Base-by-base conservation (phyloP, 2,113 vertebrate genomes). In the Panthera uncia region DNA sequence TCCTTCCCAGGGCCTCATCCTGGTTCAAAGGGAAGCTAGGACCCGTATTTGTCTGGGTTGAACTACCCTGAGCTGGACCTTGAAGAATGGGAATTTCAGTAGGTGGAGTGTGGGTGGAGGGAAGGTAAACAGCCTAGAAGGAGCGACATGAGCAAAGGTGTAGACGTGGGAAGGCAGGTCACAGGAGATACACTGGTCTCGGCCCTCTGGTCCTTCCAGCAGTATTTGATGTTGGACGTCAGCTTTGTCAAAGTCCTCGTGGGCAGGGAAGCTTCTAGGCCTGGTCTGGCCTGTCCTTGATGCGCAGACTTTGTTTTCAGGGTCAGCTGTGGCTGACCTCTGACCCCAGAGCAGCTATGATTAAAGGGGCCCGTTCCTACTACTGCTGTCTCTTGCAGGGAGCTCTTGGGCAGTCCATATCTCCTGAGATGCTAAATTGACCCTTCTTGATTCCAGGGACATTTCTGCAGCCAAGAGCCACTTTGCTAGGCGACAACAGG, bases 381-480 rank as follows among this genome's bases (percentile, higher is more conserved):
- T 4, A 8, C 33, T 4, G 8, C 66, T 50, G 29, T 25, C 65
- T 80, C 4, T 76, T 31, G 4, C 1, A 4, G 86, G 80, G 23
- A 85, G n/a, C 41, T 63, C 69, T 4, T 25, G 19, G 15, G 25
- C 0, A 15, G 11, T 52, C 5, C 33, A 0, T 55, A 7, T 76
- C 57, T 92, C 68, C 92, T 21, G 18, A 65, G 65, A 88, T 91
- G 57, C 81, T 97, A n/a, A 97, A 13, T 1, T 33, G 76, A 69
- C 63, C 71, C 55, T 78, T 95, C 85, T 94, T 2, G 0, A 55
- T 95, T 97, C 52, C 95, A 98, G 98, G 85, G 66, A 86, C 33
- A 91, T 97, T 88, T 97, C 93, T 92, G 82, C 91, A 7, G 10
- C 93, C 95, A 97, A 94, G 52, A 55, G 78, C 78, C 76, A 0